A percentile compares a stretch with the other conserved stretches of the same genome.
Evolutionary conservation across 2,888 invertebrate species (phyloP).

Genomic region (Melieria picta): DNA sequence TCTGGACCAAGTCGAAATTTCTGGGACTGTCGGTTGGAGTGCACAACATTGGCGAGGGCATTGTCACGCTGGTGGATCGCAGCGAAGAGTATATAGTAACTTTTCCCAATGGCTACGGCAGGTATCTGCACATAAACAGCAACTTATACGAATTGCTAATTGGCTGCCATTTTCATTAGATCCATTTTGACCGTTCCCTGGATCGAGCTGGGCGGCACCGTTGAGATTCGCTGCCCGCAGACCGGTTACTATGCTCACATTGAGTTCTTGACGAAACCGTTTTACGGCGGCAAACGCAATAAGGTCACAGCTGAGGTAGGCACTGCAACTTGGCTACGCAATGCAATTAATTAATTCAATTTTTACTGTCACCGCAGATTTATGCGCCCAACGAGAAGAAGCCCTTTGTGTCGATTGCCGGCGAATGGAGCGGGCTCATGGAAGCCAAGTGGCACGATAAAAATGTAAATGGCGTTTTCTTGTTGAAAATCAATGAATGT

Average conservation of each 20-base stretch:
- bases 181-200: conserved; percentile 98
- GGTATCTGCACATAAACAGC: conserved; percentile 67
- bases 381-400: conserved; percentile 85
- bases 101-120: conserved; percentile 98
- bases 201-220: conserved; percentile 97
- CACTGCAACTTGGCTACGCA: neutral
- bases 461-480: conserved; percentile 51
- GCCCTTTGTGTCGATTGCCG: conserved; percentile 86
- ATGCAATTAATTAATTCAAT: conserved; percentile 1
- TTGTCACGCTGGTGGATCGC: conserved; percentile 87
- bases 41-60: conserved; percentile 95
- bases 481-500: no score
- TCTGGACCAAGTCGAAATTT: conserved; percentile 99
- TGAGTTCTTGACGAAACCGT: conserved; percentile 97
- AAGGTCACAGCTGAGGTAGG: conserved; percentile 83
- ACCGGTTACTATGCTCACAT: conserved; percentile 93
- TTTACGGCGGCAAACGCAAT: conserved; percentile 96
- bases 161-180: conserved; percentile 66
- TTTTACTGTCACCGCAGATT: conserved; percentile 57
- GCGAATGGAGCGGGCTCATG: conserved; percentile 98
- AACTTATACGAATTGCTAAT: neutral
- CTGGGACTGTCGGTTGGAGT: conserved; percentile 97
- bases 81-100: conserved; percentile 95
- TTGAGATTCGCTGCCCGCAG: conserved; percentile 89
- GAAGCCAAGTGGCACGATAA: conserved; percentile 86